Evolutionary conservation across 1,140 invertebrate genomes (phyloP).

Genomic region (Araneus ventricosus): DNA sequence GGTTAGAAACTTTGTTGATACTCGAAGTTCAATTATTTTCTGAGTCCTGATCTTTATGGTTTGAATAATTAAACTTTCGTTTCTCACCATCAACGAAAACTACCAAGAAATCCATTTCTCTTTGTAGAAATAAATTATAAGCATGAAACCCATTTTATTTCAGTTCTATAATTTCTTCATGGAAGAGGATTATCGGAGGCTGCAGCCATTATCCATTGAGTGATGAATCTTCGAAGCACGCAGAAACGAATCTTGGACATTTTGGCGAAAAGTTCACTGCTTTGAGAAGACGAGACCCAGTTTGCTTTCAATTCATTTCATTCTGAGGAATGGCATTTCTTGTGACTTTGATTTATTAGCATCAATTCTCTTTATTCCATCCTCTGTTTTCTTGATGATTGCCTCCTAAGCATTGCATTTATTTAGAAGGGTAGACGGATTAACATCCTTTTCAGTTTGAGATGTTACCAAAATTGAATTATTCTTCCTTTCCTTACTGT

Average conservation of each 20-base stretch:
- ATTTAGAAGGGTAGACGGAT: too few species aligned
- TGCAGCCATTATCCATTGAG: background rate
- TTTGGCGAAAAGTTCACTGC: background rate
- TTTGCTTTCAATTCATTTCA: slow-evolving; percentile 9
- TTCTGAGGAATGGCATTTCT: slow-evolving; percentile 27
- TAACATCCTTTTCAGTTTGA: too few species aligned
- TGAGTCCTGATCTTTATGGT: too few species aligned
- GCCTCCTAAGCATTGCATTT: too few species aligned
- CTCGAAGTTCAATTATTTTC: too few species aligned
- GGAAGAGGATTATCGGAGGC: background rate
- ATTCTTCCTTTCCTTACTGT: too few species aligned
- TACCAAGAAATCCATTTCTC: background rate
- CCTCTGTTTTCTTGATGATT: too few species aligned
- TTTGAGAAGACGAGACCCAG: slow-evolving; percentile 2
- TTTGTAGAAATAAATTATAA: background rate
- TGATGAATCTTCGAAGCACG: background rate
- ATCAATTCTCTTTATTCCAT: background rate
- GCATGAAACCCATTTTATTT: background rate
- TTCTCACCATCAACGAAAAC: background rate
- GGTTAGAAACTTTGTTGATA: too few species aligned
- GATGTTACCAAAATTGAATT: too few species aligned
- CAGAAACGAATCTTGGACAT: slow-evolving; percentile 2
- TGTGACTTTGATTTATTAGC: slow-evolving; percentile 23
- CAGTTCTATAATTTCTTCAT: background rate
- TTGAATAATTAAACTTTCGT: too few species aligned